Percentiles rank a stretch among this genome's conserved stretches.
Evolutionary conservation across 2,888 invertebrate species (phyloP).

Genomic region (Cataglyphis cursor): DNA sequence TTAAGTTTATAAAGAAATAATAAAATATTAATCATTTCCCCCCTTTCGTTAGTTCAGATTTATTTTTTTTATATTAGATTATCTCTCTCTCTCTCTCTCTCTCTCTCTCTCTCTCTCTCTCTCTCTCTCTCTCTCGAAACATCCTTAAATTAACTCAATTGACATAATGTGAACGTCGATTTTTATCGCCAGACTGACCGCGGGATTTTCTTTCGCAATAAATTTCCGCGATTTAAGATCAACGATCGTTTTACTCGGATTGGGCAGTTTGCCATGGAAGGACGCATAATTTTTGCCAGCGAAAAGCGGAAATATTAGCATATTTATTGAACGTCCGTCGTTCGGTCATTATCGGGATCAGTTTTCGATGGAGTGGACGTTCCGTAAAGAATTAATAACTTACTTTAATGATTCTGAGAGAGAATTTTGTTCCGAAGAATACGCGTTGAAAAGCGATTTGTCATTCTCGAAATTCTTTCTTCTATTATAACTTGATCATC

Average conservation of each 20-base stretch:
- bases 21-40: neutral
- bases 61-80: neutral
- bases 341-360: slow-evolving; percentile 46
- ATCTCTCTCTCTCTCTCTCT: too few relatives aligned
- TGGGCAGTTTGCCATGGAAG: slow-evolving; percentile 39
- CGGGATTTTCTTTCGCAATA: slow-evolving; percentile 19
- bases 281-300: slow-evolving; percentile 46
- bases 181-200: slow-evolving; percentile 6
- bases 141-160: neutral
- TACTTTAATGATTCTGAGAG: neutral
- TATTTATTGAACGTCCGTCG: slow-evolving; percentile 80
- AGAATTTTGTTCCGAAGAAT: neutral
- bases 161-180: neutral
- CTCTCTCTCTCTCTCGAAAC: too few relatives aligned
- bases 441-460: slow-evolving; percentile 20
- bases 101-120: too few relatives aligned
- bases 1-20: neutral
- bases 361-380: neutral
- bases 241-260: slow-evolving; percentile 40
- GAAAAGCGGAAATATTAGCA: slow-evolving; percentile 71
- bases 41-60: neutral
- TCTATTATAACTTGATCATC: neutral
- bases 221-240: slow-evolving; percentile 45
- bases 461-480: slow-evolving; percentile 13
- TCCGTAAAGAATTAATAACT: slow-evolving; percentile 12